Base-by-base conservation (phyloP, 1,140 invertebrate genomes). In the Hycleus phaleratus region DNA sequence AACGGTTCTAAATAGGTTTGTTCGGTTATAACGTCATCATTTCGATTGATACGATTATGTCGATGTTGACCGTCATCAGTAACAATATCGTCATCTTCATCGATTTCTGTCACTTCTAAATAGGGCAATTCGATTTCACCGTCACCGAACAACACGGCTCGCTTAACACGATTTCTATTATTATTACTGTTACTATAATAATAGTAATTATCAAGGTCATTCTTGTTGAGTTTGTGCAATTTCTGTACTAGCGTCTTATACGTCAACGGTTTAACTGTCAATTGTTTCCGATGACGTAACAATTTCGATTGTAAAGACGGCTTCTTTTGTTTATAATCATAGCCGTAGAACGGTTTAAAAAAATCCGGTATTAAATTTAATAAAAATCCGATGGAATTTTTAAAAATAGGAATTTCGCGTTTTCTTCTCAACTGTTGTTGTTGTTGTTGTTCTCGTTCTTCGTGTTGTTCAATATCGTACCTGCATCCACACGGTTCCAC, bases 231-330 rank as follows among this genome's bases (percentile, higher is more conserved):
- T 46, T 18, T 47, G 11, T 38, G 44, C 12, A 55, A 10, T 26
- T 55, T 55, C n/a, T 55, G 26, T 11, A 55, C 38, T n/a, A 55
- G 46, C 3, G 32, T 55, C 32, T 26, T 26, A 46, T 46, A 38
- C 40, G 26, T 25, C 9, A n/a, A 10, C 32, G 47, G 11, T 7
- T 32, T 32, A 32, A 5, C 26, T 25, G 18, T n/a, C 18, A 32
- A 25, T 48, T 48, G 7, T 48, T 48, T 25, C 1, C 2, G 25
- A 25, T 48, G 38, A 6, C 38, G 26, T 6, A 24, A 26, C 46
- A n/a, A 26, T 48, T 48, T 53, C 7, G 7, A 2, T 32, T 4
- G 32, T 6, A 53, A 45, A 6, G 43, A 18, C 18, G 18, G 18
- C 18, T 53, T 32, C 45, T 24, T 38, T 54, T 25, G 6, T 44